Percentiles rank a stretch among this genome's conserved stretches.
Conservation (phyloP, 2,113 vertebrate species). For the Aptenodytes patagonicus region DNA sequence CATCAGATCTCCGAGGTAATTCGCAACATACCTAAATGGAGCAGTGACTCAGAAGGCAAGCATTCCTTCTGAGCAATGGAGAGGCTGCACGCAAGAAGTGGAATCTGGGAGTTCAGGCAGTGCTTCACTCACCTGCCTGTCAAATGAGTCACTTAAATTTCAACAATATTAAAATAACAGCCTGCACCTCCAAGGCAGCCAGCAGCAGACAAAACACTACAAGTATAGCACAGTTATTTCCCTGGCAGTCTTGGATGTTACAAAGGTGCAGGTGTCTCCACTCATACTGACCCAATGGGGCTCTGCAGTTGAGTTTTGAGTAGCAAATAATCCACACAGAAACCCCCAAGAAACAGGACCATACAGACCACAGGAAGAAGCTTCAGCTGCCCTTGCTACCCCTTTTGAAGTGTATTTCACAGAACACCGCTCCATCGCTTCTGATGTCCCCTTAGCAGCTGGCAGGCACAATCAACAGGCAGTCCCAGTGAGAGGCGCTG, state of each 20-base stretch:
- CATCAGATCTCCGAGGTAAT: neutral
- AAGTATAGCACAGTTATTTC: neutral
- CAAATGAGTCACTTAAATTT: conserved; percentile 3
- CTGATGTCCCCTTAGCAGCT: rapidly evolving
- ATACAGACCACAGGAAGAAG: neutral
- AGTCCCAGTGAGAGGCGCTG: neutral
- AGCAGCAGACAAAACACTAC: neutral
- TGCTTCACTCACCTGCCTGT: neutral
- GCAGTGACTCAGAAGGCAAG: conserved; percentile 22
- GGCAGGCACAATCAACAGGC: neutral
- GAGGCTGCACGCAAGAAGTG: neutral
- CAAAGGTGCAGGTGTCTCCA: neutral
- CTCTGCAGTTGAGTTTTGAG: neutral
- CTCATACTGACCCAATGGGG: neutral
- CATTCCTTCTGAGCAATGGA: neutral
- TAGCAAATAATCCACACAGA: neutral
- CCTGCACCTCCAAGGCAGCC: conserved; percentile 2
- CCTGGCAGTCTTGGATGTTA: neutral
- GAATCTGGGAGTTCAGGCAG: neutral
- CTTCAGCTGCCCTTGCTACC: neutral
- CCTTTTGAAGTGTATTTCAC: neutral
- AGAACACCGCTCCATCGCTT: neutral
- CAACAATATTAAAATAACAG: neutral
- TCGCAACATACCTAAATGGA: neutral
- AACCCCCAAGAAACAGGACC: neutral